Conservation (phyloP, 2,113 vertebrate genomes). For the Tautogolabrus adspersus region DNA sequence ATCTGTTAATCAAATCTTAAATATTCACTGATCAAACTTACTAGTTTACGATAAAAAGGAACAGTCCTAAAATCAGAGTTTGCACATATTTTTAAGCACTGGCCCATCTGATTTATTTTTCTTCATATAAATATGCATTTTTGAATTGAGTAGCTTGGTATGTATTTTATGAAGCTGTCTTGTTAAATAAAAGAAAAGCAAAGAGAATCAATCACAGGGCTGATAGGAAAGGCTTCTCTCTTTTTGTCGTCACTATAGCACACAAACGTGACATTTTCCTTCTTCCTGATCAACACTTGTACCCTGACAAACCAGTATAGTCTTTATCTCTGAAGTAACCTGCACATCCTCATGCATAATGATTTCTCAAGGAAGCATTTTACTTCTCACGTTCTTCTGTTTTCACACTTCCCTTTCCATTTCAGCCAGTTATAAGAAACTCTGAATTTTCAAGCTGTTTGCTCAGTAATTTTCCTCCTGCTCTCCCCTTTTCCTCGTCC, state of each 20-base stretch:
- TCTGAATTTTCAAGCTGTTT: slow-evolving; percentile 5
- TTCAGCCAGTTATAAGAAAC: background rate
- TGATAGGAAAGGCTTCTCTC: background rate
- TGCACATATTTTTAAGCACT: background rate
- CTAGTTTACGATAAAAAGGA: too few relatives aligned
- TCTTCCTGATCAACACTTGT: background rate
- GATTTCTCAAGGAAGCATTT: background rate
- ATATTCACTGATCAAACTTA: too few relatives aligned
- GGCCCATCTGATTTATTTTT: too few relatives aligned
- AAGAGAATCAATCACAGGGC: background rate
- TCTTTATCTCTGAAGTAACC: background rate
- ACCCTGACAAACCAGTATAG: background rate
- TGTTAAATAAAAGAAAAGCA: too few relatives aligned
- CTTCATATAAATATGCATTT: too few relatives aligned
- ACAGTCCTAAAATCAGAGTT: background rate
- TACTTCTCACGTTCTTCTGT: background rate
- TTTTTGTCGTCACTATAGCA: background rate
- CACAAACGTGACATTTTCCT: background rate
- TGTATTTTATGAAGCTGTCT: too few relatives aligned
- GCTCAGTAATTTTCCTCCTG: slow-evolving; percentile 19
- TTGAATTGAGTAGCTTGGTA: too few relatives aligned
- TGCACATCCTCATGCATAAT: background rate
- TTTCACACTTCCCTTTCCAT: background rate
- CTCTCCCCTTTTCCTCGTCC: background rate
- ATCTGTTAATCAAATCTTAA: too few relatives aligned